Conservation (phyloP, 2,113 vertebrate species). For the Okapia johnstoni region DNA sequence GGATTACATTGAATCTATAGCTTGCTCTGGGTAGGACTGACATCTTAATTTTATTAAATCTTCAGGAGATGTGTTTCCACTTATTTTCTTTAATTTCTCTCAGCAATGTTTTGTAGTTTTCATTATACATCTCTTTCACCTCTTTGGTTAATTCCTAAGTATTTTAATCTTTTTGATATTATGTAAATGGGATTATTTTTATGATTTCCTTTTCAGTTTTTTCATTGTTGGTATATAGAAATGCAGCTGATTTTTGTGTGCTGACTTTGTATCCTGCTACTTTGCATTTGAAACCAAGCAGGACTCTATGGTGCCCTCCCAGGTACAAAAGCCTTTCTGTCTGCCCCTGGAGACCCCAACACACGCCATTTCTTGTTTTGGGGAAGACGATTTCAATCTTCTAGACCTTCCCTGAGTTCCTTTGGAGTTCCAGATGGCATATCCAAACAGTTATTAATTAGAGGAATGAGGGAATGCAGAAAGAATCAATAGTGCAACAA, state of each 20-base stretch:
- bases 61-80: background rate
- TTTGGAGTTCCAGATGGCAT: background rate
- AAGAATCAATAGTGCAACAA: no score
- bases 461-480: background rate
- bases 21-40: background rate
- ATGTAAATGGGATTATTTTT: background rate
- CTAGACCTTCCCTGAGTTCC: background rate
- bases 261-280: background rate
- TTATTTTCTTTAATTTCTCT: background rate
- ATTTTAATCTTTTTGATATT: background rate
- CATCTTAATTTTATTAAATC: background rate
- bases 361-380: background rate
- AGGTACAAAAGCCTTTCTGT: background rate
- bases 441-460: background rate
- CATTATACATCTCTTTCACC: background rate
- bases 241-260: background rate
- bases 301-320: background rate
- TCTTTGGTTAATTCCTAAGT: background rate
- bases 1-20: background rate
- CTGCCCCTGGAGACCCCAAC: background rate
- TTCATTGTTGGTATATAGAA: background rate
- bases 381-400: background rate
- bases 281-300: background rate
- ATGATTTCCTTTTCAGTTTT: background rate
- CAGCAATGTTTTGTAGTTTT: background rate